Conservation (phyloP, 2,888 invertebrate genomes). For the Ligdia adustata region DNA sequence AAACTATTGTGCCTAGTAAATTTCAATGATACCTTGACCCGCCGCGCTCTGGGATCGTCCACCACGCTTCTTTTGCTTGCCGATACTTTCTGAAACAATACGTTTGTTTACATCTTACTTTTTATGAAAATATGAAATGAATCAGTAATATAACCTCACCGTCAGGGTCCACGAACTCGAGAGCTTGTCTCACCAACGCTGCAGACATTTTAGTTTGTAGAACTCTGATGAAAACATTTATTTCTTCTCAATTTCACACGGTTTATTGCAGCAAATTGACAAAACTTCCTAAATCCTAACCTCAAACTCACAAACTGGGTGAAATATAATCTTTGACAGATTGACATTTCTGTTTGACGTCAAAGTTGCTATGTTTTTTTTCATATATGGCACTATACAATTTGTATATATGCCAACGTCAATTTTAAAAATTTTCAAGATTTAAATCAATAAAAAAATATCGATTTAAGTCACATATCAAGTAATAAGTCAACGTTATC, state of each 20-base stretch:
- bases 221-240: slow-evolving; percentile 54
- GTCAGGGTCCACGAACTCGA: slow-evolving; percentile 80
- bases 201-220: slow-evolving; percentile 78
- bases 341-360: too few species aligned
- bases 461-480: too few species aligned
- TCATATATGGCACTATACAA: neutral
- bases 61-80: slow-evolving; percentile 57
- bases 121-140: neutral
- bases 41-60: slow-evolving; percentile 33
- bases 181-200: slow-evolving; percentile 81
- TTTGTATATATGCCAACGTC: neutral
- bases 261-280: too few species aligned
- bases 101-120: slow-evolving; percentile 20
- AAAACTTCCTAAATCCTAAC: too few species aligned
- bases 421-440: too few species aligned
- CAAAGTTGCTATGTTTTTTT: too few species aligned
- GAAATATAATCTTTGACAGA: too few species aligned
- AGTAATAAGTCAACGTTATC: too few species aligned
- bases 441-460: too few species aligned
- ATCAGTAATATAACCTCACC: slow-evolving; percentile 44
- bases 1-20: slow-evolving; percentile 19
- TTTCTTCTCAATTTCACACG: slow-evolving; percentile 33
- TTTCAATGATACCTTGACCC: slow-evolving; percentile 63
- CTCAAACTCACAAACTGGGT: slow-evolving; percentile 34
- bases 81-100: slow-evolving; percentile 60